These are phyloP conservation scores for Stenolophus ochropezus DNA, from an alignment of 2,888 invertebrate species.

Conservation along the genomic window DNA sequence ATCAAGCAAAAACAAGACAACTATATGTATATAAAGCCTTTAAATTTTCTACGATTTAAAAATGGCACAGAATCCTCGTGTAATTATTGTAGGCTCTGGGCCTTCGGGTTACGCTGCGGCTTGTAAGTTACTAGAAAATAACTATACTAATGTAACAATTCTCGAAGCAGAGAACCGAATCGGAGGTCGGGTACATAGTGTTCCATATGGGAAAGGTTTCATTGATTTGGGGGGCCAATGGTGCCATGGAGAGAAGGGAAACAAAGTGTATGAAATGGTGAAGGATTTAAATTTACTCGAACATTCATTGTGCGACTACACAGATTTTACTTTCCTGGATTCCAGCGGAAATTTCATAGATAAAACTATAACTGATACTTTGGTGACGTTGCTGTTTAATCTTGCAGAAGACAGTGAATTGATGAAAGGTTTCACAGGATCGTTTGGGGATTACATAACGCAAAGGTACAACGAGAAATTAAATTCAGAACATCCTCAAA, in stretches of 20 bases:
- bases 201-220: constrained; percentile 64
- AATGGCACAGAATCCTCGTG: constrained; percentile 64
- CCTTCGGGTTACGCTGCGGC: constrained; percentile 77
- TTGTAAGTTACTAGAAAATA: constrained; percentile 72
- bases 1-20: neutral
- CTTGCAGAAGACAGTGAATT: constrained; percentile 33
- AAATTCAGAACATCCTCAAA: constrained; percentile 22
- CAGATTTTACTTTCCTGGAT: constrained; percentile 26
- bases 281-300: constrained; percentile 68
- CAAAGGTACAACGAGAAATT: constrained; percentile 52
- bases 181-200: constrained; percentile 69
- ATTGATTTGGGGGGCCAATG: constrained; percentile 70
- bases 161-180: constrained; percentile 71
- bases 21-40: neutral
- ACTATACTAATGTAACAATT: constrained; percentile 73
- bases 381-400: neutral
- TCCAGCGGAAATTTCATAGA: constrained; percentile 39
- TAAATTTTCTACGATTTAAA: neutral
- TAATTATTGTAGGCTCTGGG: constrained; percentile 78
- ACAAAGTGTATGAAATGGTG: constrained; percentile 69
- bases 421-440: constrained; percentile 20
- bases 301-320: constrained; percentile 69
- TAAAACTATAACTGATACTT: neutral
- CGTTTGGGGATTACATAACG: constrained; percentile 39
- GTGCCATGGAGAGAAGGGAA: constrained; percentile 71